Percentiles rank a stretch among this genome's conserved stretches.
phyloP scores from a whole-genome alignment of 1,140 invertebrate genomes.

The Macrosteles quadrilineatus region DNA sequence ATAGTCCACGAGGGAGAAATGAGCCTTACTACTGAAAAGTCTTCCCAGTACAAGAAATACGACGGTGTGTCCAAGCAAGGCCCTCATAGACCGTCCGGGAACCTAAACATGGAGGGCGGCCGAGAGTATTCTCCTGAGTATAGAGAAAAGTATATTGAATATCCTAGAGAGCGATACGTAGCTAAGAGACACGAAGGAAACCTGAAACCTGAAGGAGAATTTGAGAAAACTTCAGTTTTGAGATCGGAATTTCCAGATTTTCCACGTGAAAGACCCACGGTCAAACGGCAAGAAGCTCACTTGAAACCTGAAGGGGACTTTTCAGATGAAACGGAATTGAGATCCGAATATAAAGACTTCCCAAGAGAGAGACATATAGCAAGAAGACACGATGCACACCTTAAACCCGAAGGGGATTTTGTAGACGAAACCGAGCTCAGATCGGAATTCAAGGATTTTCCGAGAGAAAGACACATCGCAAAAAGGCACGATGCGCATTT shows the following conservation, averaged over 20 bases:
- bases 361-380: slow-evolving; percentile 28
- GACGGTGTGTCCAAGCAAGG: not conserved
- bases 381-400: slow-evolving; percentile 24
- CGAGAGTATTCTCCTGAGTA: slow-evolving; percentile 32
- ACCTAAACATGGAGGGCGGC: slow-evolving; percentile 31
- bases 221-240: slow-evolving; percentile 22
- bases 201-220: slow-evolving; percentile 36
- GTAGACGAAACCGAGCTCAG: slow-evolving; percentile 32
- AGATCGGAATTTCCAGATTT: slow-evolving; percentile 32
- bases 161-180: slow-evolving; percentile 32
- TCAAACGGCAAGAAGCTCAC: slow-evolving; percentile 29
- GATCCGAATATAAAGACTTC: slow-evolving; percentile 33
- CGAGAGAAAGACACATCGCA: slow-evolving; percentile 19
- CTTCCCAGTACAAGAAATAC: slow-evolving; percentile 21
- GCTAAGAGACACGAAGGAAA: slow-evolving; percentile 27
- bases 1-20: slow-evolving; percentile 28
- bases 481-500: slow-evolving; percentile 25
- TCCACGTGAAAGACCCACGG: slow-evolving; percentile 27
- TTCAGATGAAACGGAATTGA: slow-evolving; percentile 28
- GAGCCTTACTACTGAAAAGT: slow-evolving; percentile 30
- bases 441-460: slow-evolving; percentile 34
- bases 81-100: not conserved
- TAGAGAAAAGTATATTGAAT: slow-evolving; percentile 36
- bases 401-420: slow-evolving; percentile 40
- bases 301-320: slow-evolving; percentile 36